These are phyloP conservation scores for Cairina moschata DNA, from an alignment of 2,113 vertebrate genomes.

Conservation along the genomic window DNA sequence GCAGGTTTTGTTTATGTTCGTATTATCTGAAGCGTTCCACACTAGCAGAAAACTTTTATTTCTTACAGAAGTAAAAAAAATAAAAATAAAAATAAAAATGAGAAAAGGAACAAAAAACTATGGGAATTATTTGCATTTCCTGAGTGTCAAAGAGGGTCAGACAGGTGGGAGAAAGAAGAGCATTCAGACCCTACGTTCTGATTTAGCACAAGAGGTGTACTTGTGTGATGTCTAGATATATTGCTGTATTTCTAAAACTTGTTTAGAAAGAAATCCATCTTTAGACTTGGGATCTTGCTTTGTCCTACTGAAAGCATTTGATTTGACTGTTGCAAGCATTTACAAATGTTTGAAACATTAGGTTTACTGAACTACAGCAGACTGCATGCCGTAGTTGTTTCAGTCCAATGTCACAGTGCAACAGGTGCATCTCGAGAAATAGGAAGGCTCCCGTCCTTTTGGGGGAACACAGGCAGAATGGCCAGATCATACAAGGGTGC, in stretches of 20 bases:
- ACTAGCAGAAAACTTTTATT: not conserved
- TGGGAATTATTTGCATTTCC: not conserved
- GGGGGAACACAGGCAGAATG: not conserved
- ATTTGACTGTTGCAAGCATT: not conserved
- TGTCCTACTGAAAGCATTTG: not conserved
- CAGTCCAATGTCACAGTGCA: not conserved
- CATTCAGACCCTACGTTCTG: not conserved
- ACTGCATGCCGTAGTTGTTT: not conserved
- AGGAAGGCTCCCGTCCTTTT: accelerated
- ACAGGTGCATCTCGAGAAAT: not conserved
- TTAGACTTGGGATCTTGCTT: not conserved
- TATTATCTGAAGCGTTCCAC: not conserved
- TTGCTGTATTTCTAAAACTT: not conserved
- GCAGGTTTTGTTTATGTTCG: not conserved
- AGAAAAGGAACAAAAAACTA: not conserved
- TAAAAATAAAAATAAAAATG: not conserved
- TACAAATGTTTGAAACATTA: not conserved
- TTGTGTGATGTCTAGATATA: not conserved
- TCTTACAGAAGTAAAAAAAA: not conserved
- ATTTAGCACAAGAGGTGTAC: not conserved
- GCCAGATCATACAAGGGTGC: not conserved
- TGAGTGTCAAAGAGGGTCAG: not conserved
- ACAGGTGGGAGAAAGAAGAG: not conserved
- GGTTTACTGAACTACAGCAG: not conserved
- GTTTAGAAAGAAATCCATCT: not conserved